Conservation (phyloP, 2,797 vertebrate genomes). For the Oryzias sinensis region DNA sequence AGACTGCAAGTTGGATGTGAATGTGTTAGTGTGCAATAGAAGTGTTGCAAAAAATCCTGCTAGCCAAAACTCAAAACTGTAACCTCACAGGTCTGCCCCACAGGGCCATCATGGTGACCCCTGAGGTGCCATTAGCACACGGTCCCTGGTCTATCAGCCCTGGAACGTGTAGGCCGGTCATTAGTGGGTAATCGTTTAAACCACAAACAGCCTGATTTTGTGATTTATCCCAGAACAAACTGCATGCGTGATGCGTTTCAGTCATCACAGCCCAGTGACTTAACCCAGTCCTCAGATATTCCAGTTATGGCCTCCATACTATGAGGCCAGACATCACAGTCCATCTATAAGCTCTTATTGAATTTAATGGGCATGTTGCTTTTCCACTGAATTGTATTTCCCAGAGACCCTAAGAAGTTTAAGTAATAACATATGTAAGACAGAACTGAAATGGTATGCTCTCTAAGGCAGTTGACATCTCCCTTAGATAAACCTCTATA, state of each 20-base stretch:
- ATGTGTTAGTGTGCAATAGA: constrained; percentile 30
- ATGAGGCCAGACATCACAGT: constrained; percentile 15
- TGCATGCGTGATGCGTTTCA: constrained; percentile 40
- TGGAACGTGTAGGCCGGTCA: constrained; percentile 40
- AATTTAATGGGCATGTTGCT: constrained; percentile 23
- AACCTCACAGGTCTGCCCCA: constrained; percentile 12
- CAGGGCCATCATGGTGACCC: constrained; percentile 13
- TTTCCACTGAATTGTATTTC: constrained; percentile 14
- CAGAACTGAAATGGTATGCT: constrained; percentile 13
- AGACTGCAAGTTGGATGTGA: constrained; percentile 19
- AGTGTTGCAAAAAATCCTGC: constrained; percentile 31
- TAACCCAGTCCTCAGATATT: constrained; percentile 20
- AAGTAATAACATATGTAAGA: constrained; percentile 40
- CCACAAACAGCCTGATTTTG: constrained; percentile 33
- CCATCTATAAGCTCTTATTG: constrained; percentile 16
- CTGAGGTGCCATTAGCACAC: constrained; percentile 3
- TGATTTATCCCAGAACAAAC: constrained; percentile 46
- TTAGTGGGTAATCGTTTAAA: constrained; percentile 58
- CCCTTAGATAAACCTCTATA: neutral
- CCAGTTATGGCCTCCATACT: constrained; percentile 32
- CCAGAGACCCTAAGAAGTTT: constrained; percentile 20
- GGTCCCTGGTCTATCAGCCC: constrained; percentile 3
- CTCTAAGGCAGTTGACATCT: constrained; percentile 17
- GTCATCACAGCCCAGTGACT: constrained; percentile 48
- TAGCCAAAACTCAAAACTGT: constrained; percentile 33